Evolutionary conservation across 2,113 vertebrate species (phyloP), one percentile per base, ranked within the genome.

Genomic region (Ahaetulla prasina): DNA sequence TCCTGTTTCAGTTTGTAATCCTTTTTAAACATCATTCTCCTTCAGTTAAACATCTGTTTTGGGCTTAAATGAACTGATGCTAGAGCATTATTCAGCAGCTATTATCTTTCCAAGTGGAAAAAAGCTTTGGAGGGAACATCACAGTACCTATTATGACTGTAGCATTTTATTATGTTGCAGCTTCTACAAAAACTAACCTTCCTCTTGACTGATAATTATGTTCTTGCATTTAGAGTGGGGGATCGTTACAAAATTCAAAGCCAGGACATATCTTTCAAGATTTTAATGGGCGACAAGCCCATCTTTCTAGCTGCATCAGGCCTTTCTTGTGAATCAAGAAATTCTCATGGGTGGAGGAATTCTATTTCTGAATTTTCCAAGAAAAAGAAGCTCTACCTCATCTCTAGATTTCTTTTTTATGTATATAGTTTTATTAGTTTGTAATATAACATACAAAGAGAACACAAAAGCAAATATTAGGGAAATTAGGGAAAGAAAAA

Each of bases 21-120:
- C 96, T 96, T 93, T 94, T 96, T 95, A 96, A 96, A 96, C 94
- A 96, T 89, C 91, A 87, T 91, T 93, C 94, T 88, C 94, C 95
- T 95, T 88, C 95, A 96, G 94, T 94, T 95, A 96, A 95, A 94
- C 96, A 96, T 94, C 95, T 96, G 97, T 89, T 94, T 94, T 95
- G 95, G 94, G 87, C 94, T 93, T 94, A 95, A 93, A 91, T 20
- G 94, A 94, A 94, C 91, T 92, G 91, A 95, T 95, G 94, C 94
- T 93, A 91, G 85, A 90, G 93, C 94, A 93, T 94, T 89, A 87
- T 92, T 96, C 94, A 87, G 93, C 90, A 74, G 94, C 92, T 92
- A 92, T 94, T 95, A 90, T 94, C 47, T 95, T 94, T 92, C 94
- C 90, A 94, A 96, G 94, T 94, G 89, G 95, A 94, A 96, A 95